Conservation (phyloP, 2,797 vertebrate genomes). For the Alca torda region DNA sequence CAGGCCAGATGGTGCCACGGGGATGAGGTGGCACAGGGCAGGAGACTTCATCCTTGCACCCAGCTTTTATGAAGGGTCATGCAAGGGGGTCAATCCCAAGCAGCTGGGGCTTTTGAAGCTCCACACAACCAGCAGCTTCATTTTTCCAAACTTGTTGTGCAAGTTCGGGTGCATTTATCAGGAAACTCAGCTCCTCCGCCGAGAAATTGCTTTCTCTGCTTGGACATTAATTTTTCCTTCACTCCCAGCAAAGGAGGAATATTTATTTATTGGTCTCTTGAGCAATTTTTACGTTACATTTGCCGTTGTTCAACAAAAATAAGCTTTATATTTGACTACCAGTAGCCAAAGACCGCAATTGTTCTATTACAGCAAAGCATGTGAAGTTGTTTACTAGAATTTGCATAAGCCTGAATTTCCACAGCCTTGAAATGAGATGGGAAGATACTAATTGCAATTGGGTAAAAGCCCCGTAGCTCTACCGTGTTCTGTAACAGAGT, state of each 20-base stretch:
- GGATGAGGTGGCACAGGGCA: fast-evolving
- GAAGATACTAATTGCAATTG: constrained; percentile 23
- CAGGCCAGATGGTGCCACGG: background rate
- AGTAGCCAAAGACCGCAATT: constrained; percentile 30
- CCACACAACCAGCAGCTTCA: background rate
- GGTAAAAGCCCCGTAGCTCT: constrained; percentile 29
- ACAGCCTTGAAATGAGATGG: background rate
- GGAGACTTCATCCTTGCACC: fast-evolving
- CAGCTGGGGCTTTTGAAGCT: background rate
- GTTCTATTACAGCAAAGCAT: constrained; percentile 8
- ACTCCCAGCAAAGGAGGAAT: background rate
- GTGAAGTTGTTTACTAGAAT: constrained; percentile 46
- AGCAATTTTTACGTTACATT: constrained; percentile 14
- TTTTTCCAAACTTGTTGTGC: background rate
- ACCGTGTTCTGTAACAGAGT: background rate
- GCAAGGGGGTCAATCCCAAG: too few species aligned
- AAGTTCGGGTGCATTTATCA: background rate
- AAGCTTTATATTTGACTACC: constrained; percentile 14
- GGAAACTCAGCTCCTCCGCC: background rate
- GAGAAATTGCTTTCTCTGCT: background rate
- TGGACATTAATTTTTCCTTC: background rate
- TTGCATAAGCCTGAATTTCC: background rate
- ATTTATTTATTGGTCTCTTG: background rate
- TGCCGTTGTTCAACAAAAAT: constrained; percentile 25
- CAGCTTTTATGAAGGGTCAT: background rate